These are phyloP conservation scores for Sphaerodactylus townsendi DNA, from an alignment of 2,113 vertebrate genomes.

Conservation along the genomic window DNA sequence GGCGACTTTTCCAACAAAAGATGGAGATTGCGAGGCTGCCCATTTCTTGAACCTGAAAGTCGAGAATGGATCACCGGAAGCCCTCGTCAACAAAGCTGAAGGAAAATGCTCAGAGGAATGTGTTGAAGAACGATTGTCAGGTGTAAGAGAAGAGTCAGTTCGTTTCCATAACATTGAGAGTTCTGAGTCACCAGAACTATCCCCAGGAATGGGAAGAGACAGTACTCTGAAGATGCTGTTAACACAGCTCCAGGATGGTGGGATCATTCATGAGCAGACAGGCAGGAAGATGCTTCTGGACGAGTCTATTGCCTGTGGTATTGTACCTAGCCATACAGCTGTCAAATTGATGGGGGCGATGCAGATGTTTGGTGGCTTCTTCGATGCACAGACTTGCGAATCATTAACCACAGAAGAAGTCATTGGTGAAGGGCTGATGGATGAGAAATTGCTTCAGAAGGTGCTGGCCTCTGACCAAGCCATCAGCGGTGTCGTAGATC, in stretches of 20 bases:
- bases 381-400: constrained; percentile 79
- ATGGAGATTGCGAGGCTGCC: constrained; percentile 10
- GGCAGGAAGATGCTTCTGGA: constrained; percentile 82
- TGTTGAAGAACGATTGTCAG: neutral
- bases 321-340: constrained; percentile 83
- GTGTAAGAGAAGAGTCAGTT: neutral
- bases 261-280: constrained; percentile 75
- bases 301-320: constrained; percentile 80
- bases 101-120: neutral
- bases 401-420: constrained; percentile 84
- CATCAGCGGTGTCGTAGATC: constrained; percentile 87
- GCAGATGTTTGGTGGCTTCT: constrained; percentile 88
- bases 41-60: neutral
- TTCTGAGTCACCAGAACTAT: constrained; percentile 11
- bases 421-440: constrained; percentile 84
- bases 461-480: constrained; percentile 86
- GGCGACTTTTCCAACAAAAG: constrained; percentile 25
- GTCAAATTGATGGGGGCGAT: constrained; percentile 87
- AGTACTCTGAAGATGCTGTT: constrained; percentile 73
- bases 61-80: constrained; percentile 25
- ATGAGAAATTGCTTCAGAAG: constrained; percentile 86
- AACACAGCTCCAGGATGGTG: constrained; percentile 79
- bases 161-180: neutral
- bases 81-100: neutral
- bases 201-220: constrained; percentile 54